phyloP scores from a whole-genome alignment of 2,113 vertebrate genomes.

The Aegithalos caudatus region DNA sequence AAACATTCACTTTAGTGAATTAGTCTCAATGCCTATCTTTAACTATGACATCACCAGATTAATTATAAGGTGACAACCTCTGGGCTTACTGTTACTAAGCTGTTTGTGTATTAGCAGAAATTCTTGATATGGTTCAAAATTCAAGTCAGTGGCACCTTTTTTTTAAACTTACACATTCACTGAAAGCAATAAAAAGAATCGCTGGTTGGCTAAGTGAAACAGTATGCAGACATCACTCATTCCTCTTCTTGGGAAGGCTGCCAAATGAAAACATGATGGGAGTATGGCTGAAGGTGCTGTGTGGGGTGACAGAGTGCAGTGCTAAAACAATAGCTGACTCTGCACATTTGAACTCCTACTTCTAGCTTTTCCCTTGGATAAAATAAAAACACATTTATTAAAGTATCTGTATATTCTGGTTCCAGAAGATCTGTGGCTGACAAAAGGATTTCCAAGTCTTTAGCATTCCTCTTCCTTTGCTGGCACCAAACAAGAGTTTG shows the following conservation, averaged over 20 bases:
- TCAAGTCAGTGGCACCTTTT: not conserved
- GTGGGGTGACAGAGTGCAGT: conserved; percentile 42
- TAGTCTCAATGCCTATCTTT: not conserved
- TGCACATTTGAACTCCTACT: conserved; percentile 22
- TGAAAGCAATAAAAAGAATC: conserved; percentile 25
- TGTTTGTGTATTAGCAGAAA: not conserved
- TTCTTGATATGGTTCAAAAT: not conserved
- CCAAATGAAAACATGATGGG: conserved; percentile 53
- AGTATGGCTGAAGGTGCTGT: conserved; percentile 49
- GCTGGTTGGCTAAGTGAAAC: conserved; percentile 41
- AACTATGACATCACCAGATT: not conserved
- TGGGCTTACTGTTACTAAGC: not conserved
- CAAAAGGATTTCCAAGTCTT: conserved; percentile 20
- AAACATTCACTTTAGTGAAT: not conserved
- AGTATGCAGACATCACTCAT: conserved; percentile 40
- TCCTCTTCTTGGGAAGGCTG: conserved; percentile 15
- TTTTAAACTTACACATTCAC: not conserved
- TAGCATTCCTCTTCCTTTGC: not conserved
- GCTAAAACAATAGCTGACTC: conserved; percentile 58
- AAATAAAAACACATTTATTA: conserved; percentile 50
- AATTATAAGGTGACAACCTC: not conserved
- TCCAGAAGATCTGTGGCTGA: conserved; percentile 23
- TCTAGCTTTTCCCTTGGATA: conserved; percentile 18
- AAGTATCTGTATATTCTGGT: conserved; percentile 43
- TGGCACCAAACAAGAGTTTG: not conserved